Base-by-base conservation (phyloP, 2,113 vertebrate genomes). In the Odontesthes bonariensis region DNA sequence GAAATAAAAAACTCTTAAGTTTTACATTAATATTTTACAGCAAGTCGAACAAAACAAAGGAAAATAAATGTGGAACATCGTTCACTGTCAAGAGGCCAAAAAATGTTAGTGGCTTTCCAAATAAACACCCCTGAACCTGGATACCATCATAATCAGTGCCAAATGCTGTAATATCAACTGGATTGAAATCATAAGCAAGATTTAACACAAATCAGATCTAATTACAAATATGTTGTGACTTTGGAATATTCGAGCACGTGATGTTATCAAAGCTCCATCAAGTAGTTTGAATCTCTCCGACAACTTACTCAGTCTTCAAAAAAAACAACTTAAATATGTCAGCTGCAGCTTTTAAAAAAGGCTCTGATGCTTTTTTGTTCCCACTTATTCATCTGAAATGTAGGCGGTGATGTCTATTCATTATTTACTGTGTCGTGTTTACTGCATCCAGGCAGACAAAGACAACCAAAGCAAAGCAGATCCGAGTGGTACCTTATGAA, bases 401-500 rank as follows among this genome's bases (percentile, higher is more conserved):
- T 3, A 54, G 17, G 27, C 32, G 1, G 8, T 10, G 12, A 16
- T 49, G 16, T 31, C 23, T 17, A 44, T 47, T 55, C 35, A 3
- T 27, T 70, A 22, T 60, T 52, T 51, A 33, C 17, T 32, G 22
- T 59, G 12, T 16, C n/a, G 8, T 13, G 20, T 61, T 53, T 4
- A 20, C 4, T 67, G 38, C 66, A 70, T 76, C 23, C 51, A 82
- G 32, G 16, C 16, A 69, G 40, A 57, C 46, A 52, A 69, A 77
- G 23, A 86, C 1, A 64, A 61, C 20, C 35, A 51, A 10, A 55
- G 20, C 4, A 31, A 32, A 66, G 66, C 27, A 32, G 42, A 74
- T 54, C 44, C 33, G 46, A 52, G 16, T 23, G 38, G 33, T 96
- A 99, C 98, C 97, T 99, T 99, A 70, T 98, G 93, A 89, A 97